These are phyloP conservation scores for Labeo catla DNA, from an alignment of 2,113 vertebrate genomes.

Conservation along the genomic window DNA sequence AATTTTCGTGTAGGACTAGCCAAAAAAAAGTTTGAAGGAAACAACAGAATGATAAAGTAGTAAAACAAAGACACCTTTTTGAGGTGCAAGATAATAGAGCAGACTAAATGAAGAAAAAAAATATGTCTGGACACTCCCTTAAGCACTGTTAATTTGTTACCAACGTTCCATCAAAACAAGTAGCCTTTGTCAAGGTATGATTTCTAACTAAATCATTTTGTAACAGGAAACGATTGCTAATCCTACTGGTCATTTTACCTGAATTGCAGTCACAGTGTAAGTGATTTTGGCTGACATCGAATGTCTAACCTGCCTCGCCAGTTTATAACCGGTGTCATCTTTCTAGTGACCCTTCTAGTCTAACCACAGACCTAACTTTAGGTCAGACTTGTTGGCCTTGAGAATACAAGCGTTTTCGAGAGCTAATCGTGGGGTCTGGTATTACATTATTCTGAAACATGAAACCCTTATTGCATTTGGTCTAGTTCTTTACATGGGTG, in stretches of 20 bases:
- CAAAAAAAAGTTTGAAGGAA: too few species aligned
- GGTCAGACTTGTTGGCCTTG: conserved; percentile 48
- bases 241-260: background rate
- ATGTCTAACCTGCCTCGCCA: conserved; percentile 28
- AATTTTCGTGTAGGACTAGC: too few species aligned
- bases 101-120: too few species aligned
- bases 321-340: conserved; percentile 62
- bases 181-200: too few species aligned
- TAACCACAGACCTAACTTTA: conserved; percentile 34
- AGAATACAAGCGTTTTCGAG: conserved; percentile 22
- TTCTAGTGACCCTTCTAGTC: conserved; percentile 59
- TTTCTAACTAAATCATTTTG: background rate
- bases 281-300: conserved; percentile 6
- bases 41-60: too few species aligned
- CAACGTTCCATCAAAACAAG: too few species aligned
- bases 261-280: background rate
- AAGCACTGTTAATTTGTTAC: too few species aligned
- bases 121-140: too few species aligned
- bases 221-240: background rate
- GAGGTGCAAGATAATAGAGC: too few species aligned
- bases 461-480: background rate
- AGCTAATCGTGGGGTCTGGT: background rate
- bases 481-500: background rate
- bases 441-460: conserved; percentile 20
- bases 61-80: too few species aligned